phyloP scores from a whole-genome alignment of 2,888 invertebrate species.

The Arctia plantaginis region DNA sequence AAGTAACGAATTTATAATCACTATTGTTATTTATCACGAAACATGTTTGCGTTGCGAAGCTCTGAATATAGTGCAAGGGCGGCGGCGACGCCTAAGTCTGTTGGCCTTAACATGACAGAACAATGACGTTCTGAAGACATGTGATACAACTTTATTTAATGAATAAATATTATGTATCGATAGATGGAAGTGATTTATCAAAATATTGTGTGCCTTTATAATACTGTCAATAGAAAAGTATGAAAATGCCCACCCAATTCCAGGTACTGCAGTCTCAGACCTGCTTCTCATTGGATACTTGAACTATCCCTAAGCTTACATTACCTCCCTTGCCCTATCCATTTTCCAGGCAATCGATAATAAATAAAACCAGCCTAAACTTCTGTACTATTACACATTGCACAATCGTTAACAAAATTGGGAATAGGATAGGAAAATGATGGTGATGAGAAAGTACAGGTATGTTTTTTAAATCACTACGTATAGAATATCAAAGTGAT shows the following conservation, averaged over 20 bases:
- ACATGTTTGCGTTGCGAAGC: slow-evolving; percentile 55
- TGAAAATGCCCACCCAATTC: too few species aligned
- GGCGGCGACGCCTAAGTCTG: slow-evolving; percentile 37
- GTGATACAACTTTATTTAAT: slow-evolving; percentile 42
- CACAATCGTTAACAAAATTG: too few species aligned
- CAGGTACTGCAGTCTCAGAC: too few species aligned
- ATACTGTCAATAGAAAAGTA: not conserved
- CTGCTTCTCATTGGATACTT: too few species aligned
- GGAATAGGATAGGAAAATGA: too few species aligned
- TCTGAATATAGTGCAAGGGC: slow-evolving; percentile 68
- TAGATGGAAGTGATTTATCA: slow-evolving; percentile 33
- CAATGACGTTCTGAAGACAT: slow-evolving; percentile 48
- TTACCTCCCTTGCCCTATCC: too few species aligned
- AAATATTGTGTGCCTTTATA: not conserved
- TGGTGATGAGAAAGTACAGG: too few species aligned
- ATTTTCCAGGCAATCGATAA: too few species aligned
- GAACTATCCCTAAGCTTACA: too few species aligned
- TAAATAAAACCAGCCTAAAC: too few species aligned
- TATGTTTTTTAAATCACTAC: too few species aligned
- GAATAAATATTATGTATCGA: slow-evolving; percentile 37
- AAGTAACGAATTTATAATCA: slow-evolving; percentile 67
- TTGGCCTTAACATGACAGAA: slow-evolving; percentile 55
- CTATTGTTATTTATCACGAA: slow-evolving; percentile 60
- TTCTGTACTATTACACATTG: too few species aligned
- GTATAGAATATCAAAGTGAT: not conserved